Evolutionary conservation across 2,888 invertebrate genomes (phyloP).

Genomic region (Drosophila hamatofila): DNA sequence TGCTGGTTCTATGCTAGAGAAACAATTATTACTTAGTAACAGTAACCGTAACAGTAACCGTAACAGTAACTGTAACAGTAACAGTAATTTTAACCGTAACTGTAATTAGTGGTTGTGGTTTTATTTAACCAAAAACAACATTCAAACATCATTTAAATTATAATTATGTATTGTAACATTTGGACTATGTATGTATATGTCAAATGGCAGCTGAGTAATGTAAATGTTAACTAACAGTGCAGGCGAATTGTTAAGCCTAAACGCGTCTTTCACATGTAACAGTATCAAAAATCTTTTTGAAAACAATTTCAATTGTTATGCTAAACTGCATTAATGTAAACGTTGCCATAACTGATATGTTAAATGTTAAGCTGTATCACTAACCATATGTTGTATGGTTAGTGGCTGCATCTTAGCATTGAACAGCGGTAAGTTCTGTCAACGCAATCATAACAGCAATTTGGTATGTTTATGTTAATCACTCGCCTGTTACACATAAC

Average conservation of each 20-base stretch:
- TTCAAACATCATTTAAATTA: constrained; percentile 40
- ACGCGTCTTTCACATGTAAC: background rate
- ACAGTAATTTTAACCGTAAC: constrained; percentile 32
- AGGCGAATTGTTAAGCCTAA: too few relatives aligned
- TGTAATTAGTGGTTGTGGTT: constrained; percentile 68
- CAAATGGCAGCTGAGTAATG: constrained; percentile 16
- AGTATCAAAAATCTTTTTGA: too few relatives aligned
- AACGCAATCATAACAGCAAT: background rate
- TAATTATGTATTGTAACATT: constrained; percentile 39
- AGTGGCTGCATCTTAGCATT: too few relatives aligned
- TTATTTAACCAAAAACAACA: constrained; percentile 41
- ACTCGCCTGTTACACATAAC: background rate
- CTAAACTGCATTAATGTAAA: background rate
- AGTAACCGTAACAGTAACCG: constrained; percentile 16
- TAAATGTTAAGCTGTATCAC: background rate
- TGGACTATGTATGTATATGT: constrained; percentile 47
- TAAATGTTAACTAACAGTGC: constrained; percentile 15
- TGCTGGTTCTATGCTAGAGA: constrained; percentile 68
- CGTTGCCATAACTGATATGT: background rate
- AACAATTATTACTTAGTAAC: constrained; percentile 30
- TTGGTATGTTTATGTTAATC: background rate
- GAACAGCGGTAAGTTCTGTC: background rate
- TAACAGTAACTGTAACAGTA: constrained; percentile 32
- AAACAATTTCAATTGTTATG: background rate
- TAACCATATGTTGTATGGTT: too few relatives aligned